Conservation (phyloP, 2,797 vertebrate genomes). For the Cheirogaleus major region DNA sequence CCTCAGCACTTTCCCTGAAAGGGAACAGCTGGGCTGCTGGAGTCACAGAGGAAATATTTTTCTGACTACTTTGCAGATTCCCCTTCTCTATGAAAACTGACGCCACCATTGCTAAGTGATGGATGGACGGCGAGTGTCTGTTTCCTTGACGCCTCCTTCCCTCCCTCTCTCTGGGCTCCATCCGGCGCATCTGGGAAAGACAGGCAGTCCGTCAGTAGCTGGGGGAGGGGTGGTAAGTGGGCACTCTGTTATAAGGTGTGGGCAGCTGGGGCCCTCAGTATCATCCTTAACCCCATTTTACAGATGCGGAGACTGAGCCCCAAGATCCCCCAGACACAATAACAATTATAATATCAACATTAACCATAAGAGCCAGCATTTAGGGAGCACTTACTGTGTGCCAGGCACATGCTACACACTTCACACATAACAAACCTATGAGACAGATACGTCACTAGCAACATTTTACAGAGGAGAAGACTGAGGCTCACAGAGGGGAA, state of each 20-base stretch:
- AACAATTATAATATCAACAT: not conserved
- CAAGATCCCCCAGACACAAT: not conserved
- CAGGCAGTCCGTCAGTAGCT: not conserved
- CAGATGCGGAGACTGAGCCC: constrained; percentile 35
- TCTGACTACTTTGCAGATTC: constrained; percentile 80
- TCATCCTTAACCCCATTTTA: not conserved
- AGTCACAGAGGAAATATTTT: constrained; percentile 79
- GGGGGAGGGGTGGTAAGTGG: not conserved
- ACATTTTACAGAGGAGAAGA: not conserved
- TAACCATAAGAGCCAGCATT: not conserved
- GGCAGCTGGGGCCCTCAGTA: not conserved
- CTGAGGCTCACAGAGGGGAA: not conserved
- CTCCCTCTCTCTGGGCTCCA: constrained; percentile 29
- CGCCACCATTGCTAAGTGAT: constrained; percentile 70
- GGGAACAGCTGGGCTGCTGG: constrained; percentile 75
- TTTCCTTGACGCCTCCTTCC: not conserved
- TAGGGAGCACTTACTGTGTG: not conserved
- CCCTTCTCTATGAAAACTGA: constrained; percentile 80
- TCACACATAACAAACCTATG: not conserved
- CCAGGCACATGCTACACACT: not conserved
- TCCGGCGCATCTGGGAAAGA: constrained; percentile 41
- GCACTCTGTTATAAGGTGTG: not conserved
- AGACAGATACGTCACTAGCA: not conserved
- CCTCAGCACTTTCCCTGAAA: constrained; percentile 71
- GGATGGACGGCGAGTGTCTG: not conserved